These are phyloP conservation scores for Tyria jacobaeae DNA, from an alignment of 2,888 invertebrate genomes.

Conservation along the genomic window DNA sequence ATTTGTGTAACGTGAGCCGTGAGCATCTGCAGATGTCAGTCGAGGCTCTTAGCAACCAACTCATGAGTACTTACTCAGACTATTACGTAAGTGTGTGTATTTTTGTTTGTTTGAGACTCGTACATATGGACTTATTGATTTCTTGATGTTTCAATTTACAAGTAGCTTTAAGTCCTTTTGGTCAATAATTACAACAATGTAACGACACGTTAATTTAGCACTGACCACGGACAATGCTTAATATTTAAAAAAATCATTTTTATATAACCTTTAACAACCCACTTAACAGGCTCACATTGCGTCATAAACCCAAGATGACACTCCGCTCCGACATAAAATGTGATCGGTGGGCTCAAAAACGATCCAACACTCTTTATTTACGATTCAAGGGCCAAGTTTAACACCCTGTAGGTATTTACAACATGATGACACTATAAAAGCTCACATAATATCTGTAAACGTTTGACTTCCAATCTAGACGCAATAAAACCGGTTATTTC, in stretches of 20 bases:
- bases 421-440: slow-evolving; percentile 73
- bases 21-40: too few species aligned
- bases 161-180: background rate
- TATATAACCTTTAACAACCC: slow-evolving; percentile 60
- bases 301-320: slow-evolving; percentile 74
- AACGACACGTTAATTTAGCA: slow-evolving; percentile 5
- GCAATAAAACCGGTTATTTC: slow-evolving; percentile 59
- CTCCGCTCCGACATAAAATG: slow-evolving; percentile 75
- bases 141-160: background rate
- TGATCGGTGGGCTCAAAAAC: slow-evolving; percentile 74
- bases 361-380: slow-evolving; percentile 74
- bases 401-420: slow-evolving; percentile 73
- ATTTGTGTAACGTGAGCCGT: too few species aligned
- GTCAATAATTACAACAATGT: background rate
- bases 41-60: too few species aligned
- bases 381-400: slow-evolving; percentile 74
- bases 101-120: too few species aligned
- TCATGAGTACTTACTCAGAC: too few species aligned
- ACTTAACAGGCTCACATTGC: slow-evolving; percentile 66
- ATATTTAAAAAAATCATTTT: slow-evolving; percentile 53
- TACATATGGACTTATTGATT: background rate
- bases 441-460: slow-evolving; percentile 76
- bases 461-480: slow-evolving; percentile 73
- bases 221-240: slow-evolving; percentile 40
- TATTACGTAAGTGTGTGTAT: background rate